Conservation (phyloP, 2,888 invertebrate species). For the Conistra vaccinii region DNA sequence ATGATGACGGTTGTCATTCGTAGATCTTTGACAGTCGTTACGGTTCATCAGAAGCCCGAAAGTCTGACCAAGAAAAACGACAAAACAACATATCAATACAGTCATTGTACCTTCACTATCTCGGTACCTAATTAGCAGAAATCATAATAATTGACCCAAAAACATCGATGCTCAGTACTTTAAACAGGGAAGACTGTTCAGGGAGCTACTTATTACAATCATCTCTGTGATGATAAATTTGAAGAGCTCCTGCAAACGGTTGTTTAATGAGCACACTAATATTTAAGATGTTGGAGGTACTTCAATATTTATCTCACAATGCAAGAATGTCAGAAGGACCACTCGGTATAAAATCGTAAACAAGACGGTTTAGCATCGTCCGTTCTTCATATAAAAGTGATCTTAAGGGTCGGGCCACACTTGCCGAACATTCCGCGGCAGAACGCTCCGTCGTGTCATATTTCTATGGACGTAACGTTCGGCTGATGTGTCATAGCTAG, state of each 20-base stretch:
- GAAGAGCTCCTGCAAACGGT: conserved; percentile 19
- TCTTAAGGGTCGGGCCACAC: too few species aligned
- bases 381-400: background rate
- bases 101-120: background rate
- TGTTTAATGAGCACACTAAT: conserved; percentile 54
- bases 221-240: conserved; percentile 32
- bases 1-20: too few species aligned
- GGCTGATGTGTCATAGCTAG: too few species aligned
- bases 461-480: too few species aligned
- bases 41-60: too few species aligned
- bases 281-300: conserved; percentile 41
- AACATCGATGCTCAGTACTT: conserved; percentile 5
- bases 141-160: conserved; percentile 17
- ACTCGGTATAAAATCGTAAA: background rate
- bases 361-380: background rate
- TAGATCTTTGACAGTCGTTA: too few species aligned
- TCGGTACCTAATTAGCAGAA: background rate
- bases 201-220: conserved; percentile 10
- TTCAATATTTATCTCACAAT: conserved; percentile 28
- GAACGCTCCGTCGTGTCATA: too few species aligned
- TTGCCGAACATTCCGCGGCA: too few species aligned
- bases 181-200: conserved; percentile 24
- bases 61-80: too few species aligned
- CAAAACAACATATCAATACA: conserved; percentile 2
- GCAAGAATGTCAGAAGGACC: background rate